A percentile compares a stretch with the other conserved stretches of the same genome.
phyloP scores from a whole-genome alignment of 2,797 vertebrate genomes.

The Psittacula derbiana region DNA sequence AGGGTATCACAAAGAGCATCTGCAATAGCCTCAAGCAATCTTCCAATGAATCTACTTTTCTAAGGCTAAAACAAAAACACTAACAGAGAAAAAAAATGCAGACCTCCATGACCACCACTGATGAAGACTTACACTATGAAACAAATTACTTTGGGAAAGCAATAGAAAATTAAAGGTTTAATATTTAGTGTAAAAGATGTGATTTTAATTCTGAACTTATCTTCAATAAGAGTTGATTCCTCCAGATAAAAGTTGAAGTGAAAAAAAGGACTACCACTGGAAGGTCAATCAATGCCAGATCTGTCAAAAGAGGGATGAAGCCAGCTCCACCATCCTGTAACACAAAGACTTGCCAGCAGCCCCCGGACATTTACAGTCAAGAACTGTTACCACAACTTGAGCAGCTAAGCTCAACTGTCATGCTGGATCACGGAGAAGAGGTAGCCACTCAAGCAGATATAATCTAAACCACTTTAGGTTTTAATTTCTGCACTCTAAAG shows the following conservation, averaged over 20 bases:
- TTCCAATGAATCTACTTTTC: not conserved
- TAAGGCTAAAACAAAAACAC: not conserved
- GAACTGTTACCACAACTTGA: not conserved
- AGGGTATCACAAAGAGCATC: not conserved
- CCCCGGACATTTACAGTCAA: not conserved
- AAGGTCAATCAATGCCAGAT: not conserved
- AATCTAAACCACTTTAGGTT: not conserved
- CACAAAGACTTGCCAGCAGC: not conserved
- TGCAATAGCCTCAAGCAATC: not conserved
- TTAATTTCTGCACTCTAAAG: not conserved
- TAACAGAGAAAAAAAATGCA: not conserved
- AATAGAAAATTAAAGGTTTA: not conserved
- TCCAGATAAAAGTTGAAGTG: not conserved
- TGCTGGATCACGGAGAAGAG: not conserved
- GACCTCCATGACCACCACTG: not conserved
- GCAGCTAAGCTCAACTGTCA: not conserved
- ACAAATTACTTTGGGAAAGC: not conserved
- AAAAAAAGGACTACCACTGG: not conserved
- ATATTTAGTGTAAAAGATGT: not conserved
- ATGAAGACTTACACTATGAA: not conserved
- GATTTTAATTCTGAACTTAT: not conserved
- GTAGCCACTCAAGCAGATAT: not conserved
- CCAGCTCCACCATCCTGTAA: not conserved
- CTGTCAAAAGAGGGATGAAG: not conserved
- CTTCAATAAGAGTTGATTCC: not conserved